Percentiles rank a stretch among this genome's conserved stretches.
phyloP scores from a whole-genome alignment of 1,140 invertebrate genomes.

The Caerostris extrusa region DNA sequence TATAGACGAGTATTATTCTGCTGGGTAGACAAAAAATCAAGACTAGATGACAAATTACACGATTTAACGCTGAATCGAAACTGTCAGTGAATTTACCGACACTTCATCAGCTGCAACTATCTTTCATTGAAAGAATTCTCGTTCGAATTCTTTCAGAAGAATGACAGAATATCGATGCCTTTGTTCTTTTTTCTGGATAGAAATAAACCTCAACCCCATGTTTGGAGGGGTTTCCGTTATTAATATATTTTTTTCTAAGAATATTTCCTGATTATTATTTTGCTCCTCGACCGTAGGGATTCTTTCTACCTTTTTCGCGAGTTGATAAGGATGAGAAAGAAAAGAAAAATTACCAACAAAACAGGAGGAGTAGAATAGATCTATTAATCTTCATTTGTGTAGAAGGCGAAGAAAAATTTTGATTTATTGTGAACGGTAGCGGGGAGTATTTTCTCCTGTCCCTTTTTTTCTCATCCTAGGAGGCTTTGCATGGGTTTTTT shows the following conservation, averaged over 20 bases:
- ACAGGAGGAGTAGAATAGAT: neutral
- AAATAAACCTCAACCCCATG: neutral
- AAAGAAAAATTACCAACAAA: neutral
- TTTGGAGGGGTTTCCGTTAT: neutral
- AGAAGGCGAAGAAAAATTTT: neutral
- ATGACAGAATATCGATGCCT: neutral
- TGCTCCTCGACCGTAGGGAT: neutral
- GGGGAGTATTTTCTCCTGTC: neutral
- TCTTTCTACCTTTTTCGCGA: neutral
- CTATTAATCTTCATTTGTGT: slow-evolving; percentile 4
- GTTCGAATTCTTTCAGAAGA: neutral
- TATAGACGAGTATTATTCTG: neutral
- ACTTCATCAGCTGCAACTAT: neutral
- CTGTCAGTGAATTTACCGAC: slow-evolving; percentile 12
- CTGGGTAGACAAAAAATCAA: neutral
- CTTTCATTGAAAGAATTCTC: neutral
- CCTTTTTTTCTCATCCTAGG: too few relatives aligned
- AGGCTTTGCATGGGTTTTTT: too few relatives aligned
- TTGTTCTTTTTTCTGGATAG: neutral
- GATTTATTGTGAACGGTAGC: neutral
- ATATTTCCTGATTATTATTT: neutral
- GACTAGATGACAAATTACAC: neutral
- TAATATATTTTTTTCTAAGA: too few relatives aligned
- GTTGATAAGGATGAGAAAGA: neutral
- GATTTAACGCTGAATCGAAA: neutral